These are phyloP conservation scores for Hydrotaea diabolus DNA, from an alignment of 2,888 invertebrate genomes.

Conservation along the genomic window DNA sequence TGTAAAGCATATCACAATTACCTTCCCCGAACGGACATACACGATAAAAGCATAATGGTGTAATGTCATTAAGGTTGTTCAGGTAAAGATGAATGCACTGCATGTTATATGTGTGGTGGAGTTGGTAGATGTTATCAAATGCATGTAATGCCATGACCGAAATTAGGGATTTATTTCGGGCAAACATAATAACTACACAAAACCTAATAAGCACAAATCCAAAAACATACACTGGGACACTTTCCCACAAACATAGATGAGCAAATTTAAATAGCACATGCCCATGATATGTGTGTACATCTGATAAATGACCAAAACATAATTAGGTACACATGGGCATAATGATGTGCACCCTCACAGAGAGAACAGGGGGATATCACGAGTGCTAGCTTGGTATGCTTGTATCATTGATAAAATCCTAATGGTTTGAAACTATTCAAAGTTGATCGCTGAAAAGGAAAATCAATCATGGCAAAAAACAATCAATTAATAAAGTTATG, in stretches of 20 bases:
- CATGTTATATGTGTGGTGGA: not conserved
- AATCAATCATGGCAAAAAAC: slow-evolving; percentile 42
- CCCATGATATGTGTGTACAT: not conserved
- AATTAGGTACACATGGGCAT: not conserved
- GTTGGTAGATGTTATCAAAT: not conserved
- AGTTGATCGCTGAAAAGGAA: not conserved
- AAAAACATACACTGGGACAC: not conserved
- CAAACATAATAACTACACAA: not conserved
- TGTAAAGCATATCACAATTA: not conserved
- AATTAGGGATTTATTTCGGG: not conserved
- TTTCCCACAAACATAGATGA: too few relatives aligned
- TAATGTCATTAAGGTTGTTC: slow-evolving; percentile 7
- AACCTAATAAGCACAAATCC: not conserved
- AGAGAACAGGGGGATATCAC: not conserved
- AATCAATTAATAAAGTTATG: slow-evolving; percentile 38
- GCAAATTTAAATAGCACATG: not conserved
- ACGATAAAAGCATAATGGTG: not conserved
- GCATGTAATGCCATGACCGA: not conserved
- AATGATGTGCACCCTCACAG: not conserved
- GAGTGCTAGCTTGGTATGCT: not conserved
- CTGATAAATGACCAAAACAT: not conserved
- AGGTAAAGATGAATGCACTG: not conserved
- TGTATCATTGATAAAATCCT: not conserved
- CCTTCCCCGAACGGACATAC: not conserved
- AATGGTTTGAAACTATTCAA: slow-evolving; percentile 22